A percentile compares a stretch with the other conserved stretches of the same genome.
Evolutionary conservation across 2,113 vertebrate genomes (phyloP).

Genomic region (Sebastes schlegelii): DNA sequence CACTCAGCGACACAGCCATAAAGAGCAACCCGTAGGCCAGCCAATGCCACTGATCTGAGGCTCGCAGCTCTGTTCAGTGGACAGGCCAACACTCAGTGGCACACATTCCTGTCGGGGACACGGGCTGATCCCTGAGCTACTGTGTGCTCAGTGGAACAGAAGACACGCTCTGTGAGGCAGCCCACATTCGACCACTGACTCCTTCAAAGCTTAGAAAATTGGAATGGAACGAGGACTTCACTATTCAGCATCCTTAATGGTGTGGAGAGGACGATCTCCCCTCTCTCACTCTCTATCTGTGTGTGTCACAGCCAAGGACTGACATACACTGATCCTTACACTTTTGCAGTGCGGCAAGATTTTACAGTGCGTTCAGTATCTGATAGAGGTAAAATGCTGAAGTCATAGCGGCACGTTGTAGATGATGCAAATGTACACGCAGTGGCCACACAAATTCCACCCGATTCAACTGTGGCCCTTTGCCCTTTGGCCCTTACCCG

Average conservation of each 20-base stretch:
- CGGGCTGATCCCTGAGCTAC: conserved; percentile 72
- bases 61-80: conserved; percentile 73
- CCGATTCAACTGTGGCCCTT: no score
- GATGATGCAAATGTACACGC: conserved; percentile 2
- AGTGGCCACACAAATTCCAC: not conserved
- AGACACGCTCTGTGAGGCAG: conserved; percentile 66
- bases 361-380: conserved; percentile 11
- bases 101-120: conserved; percentile 76
- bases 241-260: conserved; percentile 72
- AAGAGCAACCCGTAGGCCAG: conserved; percentile 74
- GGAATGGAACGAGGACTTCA: conserved; percentile 63
- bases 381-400: conserved; percentile 1
- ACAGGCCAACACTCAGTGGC: conserved; percentile 74
- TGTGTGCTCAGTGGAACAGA: conserved; percentile 72
- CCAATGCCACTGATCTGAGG: conserved; percentile 78
- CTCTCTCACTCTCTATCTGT: conserved; percentile 24
- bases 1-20: conserved; percentile 74
- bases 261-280: conserved; percentile 48
- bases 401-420: not conserved
- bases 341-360: not conserved
- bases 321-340: not conserved
- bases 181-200: conserved; percentile 64
- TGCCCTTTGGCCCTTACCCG: no score
- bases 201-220: conserved; percentile 69
- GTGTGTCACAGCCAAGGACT: conserved; percentile 20